Base-by-base conservation (phyloP, 2,113 vertebrate genomes). In the Sylvilagus bachmani region DNA sequence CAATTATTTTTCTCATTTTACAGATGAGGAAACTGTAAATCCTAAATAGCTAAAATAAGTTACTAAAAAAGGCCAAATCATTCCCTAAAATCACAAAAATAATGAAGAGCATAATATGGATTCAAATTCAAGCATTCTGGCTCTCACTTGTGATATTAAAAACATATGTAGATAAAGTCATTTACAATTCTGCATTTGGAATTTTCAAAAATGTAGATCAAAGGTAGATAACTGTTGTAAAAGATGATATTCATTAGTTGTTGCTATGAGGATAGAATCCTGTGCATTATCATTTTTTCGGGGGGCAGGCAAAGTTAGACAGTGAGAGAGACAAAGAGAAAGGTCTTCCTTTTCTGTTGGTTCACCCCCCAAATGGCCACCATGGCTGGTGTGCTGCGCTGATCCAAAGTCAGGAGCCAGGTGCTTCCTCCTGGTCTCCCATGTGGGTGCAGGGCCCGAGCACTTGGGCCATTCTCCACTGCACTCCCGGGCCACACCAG, bases 1-100 rank as follows among this genome's bases (percentile, higher is more conserved):
- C 8, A 55, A 24, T 73, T 62, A 10, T 44, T 44, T 44, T 93
- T 77, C 33, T 38, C 31, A 67, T 74, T 95, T 91, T 88, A 93
- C 13, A 79, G 33, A 73, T 83, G 27, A 79, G 36, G 31, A 82
- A 90, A 71, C 44, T 53, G 6, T 24, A 77, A 83, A 87, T 9
- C 27, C 49, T 88, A 79, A 74, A 62, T 84, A 79, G 29, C 53
- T 64, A 83, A 93, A 89, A 78, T n/a, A 25, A 55, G 33, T 77
- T 70, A 64, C 33, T 88, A 24, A 70, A 64, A 71, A 73, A 51
- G 2, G 3, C 77, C 73, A 51, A 62, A 51, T 74, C 55, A 51
- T 24, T 73, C 49, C 12, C 7, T 69, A 73, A 84, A 61, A 11
- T 62, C 36, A 51, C 33, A 9, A 77, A 66, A 82, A 49, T 27